phyloP scores from a whole-genome alignment of 2,797 vertebrate species.

The Anableps anableps region DNA sequence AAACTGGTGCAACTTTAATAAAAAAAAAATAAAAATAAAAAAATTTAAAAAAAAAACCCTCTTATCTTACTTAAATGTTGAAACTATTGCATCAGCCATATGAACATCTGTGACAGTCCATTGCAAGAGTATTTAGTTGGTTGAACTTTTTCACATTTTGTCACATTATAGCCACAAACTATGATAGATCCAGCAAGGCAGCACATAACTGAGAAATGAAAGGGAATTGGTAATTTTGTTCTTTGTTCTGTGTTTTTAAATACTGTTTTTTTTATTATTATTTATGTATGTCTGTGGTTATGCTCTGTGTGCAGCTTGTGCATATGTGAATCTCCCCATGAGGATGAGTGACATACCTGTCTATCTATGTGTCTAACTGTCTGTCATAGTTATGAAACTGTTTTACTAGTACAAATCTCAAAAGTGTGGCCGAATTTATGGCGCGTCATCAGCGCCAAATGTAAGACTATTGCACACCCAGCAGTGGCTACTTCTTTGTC shows the following conservation, averaged over 20 bases:
- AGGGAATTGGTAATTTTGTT: background rate
- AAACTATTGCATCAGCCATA: background rate
- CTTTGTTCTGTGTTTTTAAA: background rate
- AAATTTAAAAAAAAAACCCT: no score
- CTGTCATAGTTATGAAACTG: no score
- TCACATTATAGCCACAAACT: background rate
- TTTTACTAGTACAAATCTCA: no score
- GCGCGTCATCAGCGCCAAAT: no score
- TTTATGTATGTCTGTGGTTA: background rate
- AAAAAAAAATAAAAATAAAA: background rate
- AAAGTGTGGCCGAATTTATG: no score
- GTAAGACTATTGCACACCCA: no score
- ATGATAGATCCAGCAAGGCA: background rate
- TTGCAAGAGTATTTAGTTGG: background rate
- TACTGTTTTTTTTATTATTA: background rate
- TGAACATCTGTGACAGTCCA: background rate
- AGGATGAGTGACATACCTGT: no score
- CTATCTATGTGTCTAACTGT: no score
- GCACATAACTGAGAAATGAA: background rate
- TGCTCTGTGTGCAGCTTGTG: no score
- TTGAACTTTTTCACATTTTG: background rate
- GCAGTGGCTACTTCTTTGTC: no score
- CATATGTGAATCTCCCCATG: no score
- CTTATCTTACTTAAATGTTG: background rate
- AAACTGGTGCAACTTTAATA: background rate